Evolutionary conservation across 2,113 vertebrate genomes (phyloP).

Genomic region (Ibidorhyncha struthersii): DNA sequence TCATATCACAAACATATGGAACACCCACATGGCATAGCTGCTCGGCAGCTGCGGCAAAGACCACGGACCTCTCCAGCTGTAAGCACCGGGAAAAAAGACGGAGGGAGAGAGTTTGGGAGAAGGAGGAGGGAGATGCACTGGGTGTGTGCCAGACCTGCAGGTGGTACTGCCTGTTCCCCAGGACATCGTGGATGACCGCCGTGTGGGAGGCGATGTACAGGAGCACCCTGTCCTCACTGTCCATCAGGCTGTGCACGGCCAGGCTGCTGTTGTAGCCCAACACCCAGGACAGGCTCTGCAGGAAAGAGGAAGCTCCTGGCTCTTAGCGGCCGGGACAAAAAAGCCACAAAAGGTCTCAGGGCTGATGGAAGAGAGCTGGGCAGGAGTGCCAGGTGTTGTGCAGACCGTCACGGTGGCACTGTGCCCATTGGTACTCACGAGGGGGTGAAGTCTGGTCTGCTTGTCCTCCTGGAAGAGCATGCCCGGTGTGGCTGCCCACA

Average conservation of each 20-base stretch:
- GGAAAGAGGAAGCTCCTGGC: neutral
- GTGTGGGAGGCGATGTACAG: slow-evolving; percentile 80
- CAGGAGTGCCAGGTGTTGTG: rapidly evolving
- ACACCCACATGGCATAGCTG: neutral
- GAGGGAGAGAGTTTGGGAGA: neutral
- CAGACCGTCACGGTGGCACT: rapidly evolving
- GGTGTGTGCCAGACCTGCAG: slow-evolving; percentile 79
- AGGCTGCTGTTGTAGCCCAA: slow-evolving; percentile 85
- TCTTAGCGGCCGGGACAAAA: neutral
- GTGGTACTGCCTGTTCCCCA: slow-evolving; percentile 76
- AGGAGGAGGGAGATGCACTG: rapidly evolving
- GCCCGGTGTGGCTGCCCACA: slow-evolving; percentile 74
- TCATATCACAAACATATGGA: neutral
- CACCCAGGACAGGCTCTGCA: slow-evolving; percentile 83
- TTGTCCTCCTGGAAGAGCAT: slow-evolving; percentile 54
- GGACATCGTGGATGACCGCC: slow-evolving; percentile 81
- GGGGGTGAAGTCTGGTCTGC: slow-evolving; percentile 53
- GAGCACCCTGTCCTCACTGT: slow-evolving; percentile 76
- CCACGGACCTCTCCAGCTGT: too few species aligned
- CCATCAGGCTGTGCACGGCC: slow-evolving; percentile 82
- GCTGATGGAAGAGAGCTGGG: neutral
- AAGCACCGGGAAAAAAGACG: neutral
- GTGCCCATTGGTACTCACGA: slow-evolving; percentile 71
- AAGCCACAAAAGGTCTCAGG: neutral
- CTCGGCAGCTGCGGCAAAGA: neutral